Evolutionary conservation across 2,888 invertebrate genomes (phyloP).

Genomic region (Scaptodrosophila latifasciaeformis): DNA sequence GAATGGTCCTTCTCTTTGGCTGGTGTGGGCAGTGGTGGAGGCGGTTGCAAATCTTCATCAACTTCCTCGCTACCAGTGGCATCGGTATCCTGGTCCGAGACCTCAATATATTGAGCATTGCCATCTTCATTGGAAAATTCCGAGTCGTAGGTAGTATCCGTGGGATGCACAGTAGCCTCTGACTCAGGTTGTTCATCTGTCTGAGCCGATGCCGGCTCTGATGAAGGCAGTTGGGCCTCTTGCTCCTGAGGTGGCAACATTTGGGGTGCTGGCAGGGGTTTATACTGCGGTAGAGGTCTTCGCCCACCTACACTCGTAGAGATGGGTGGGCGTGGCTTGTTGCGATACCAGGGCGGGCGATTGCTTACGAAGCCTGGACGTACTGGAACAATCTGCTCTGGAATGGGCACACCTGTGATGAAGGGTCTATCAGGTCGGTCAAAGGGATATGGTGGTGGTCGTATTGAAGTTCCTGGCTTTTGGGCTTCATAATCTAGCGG

Average conservation of each 20-base stretch:
- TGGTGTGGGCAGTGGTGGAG: conserved; percentile 31
- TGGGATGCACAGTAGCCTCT: conserved; percentile 36
- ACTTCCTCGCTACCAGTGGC: conserved; percentile 38
- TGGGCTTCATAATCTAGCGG: conserved; percentile 77
- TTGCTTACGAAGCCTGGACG: conserved; percentile 79
- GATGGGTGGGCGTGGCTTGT: conserved; percentile 77
- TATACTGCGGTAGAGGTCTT: conserved; percentile 80
- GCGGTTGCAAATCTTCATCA: conserved; percentile 42
- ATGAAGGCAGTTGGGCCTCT: conserved; percentile 16
- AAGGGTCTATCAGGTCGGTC: conserved; percentile 81
- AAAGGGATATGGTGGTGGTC: conserved; percentile 81
- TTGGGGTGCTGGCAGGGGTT: conserved; percentile 78
- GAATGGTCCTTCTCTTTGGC: conserved; percentile 67
- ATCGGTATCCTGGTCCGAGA: conserved; percentile 63
- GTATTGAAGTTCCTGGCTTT: conserved; percentile 69
- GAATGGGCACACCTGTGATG: conserved; percentile 82
- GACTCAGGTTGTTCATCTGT: conserved; percentile 17
- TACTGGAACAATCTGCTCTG: conserved; percentile 84
- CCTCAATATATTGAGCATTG: conserved; percentile 69
- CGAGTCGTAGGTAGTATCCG: conserved; percentile 67
- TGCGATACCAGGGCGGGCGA: conserved; percentile 81
- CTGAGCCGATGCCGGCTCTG: conserved; percentile 11
- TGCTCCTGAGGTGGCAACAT: conserved; percentile 56
- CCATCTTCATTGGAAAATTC: conserved; percentile 70
- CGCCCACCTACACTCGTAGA: conserved; percentile 73